Percentiles rank a stretch among this genome's conserved stretches.
Evolutionary conservation across 2,113 vertebrate species (phyloP).

Genomic region (Oreocharis arfaki): DNA sequence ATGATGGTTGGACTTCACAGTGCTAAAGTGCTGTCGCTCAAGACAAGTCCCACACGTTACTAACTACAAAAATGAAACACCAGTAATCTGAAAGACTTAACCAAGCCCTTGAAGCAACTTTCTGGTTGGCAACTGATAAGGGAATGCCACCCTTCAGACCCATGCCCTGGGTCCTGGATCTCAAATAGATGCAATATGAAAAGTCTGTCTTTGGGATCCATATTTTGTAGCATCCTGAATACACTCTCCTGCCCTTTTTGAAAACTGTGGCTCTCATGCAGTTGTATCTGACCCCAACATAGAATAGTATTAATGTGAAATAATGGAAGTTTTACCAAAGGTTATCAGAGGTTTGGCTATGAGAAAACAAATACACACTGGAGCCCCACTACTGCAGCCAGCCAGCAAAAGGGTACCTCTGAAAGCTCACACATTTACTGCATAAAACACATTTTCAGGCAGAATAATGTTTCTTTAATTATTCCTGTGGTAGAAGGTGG

Average conservation of each 20-base stretch:
- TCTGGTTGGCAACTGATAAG: background rate
- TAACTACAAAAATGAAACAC: background rate
- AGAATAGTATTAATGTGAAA: background rate
- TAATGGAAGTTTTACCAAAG: background rate
- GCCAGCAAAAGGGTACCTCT: background rate
- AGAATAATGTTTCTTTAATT: background rate
- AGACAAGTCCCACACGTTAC: fast-evolving
- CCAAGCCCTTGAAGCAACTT: background rate
- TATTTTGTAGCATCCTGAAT: background rate
- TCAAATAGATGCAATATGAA: background rate
- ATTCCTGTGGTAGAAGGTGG: background rate
- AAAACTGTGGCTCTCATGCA: background rate
- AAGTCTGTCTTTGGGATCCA: background rate
- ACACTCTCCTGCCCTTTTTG: background rate
- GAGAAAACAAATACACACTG: background rate
- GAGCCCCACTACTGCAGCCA: background rate
- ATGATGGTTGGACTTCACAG: background rate
- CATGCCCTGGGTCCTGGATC: background rate
- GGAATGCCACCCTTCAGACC: background rate
- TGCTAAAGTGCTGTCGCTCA: background rate
- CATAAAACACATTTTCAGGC: background rate
- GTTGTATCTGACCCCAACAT: background rate
- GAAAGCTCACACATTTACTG: background rate
- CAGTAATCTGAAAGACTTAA: background rate
- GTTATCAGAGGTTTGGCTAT: background rate